Percentiles rank a stretch among this genome's conserved stretches.
Conservation (phyloP, 2,888 invertebrate genomes). For the Agrotis segetum region DNA sequence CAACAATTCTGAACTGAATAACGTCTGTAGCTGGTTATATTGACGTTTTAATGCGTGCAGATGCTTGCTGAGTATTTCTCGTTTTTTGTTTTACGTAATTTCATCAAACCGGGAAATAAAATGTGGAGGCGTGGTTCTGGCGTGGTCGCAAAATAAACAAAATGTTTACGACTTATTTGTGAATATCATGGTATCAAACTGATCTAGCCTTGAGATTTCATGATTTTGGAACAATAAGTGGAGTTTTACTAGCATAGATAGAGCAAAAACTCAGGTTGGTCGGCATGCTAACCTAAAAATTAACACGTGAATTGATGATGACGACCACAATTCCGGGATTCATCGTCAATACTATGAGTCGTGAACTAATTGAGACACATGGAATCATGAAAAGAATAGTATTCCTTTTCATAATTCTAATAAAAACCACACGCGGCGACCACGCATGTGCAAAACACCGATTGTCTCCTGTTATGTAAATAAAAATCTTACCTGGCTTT, state of each 20-base stretch:
- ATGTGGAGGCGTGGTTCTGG: slow-evolving; percentile 33
- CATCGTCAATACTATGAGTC: not conserved
- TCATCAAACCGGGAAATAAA: not conserved
- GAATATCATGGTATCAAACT: not conserved
- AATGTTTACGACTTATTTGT: not conserved
- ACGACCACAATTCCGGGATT: not conserved
- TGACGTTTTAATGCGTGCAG: too few relatives aligned
- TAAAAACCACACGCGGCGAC: slow-evolving; percentile 70
- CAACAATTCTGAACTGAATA: not conserved
- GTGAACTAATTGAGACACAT: not conserved
- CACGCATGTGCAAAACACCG: slow-evolving; percentile 46
- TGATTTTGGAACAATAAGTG: not conserved
- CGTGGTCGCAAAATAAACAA: slow-evolving; percentile 22
- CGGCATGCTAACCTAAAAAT: slow-evolving; percentile 53
- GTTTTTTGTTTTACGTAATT: not conserved
- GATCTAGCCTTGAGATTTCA: not conserved
- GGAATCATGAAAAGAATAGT: not conserved
- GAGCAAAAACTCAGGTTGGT: not conserved
- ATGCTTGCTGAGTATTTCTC: not conserved
- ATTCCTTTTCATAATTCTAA: not conserved
- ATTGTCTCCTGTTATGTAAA: slow-evolving; percentile 8
- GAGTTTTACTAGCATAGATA: not conserved
- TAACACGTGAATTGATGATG: slow-evolving; percentile 14
- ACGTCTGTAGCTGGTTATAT: not conserved
- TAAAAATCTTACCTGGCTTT: slow-evolving; percentile 82